These are phyloP conservation scores for Ctena decussata DNA, from an alignment of 2,888 invertebrate species.

Conservation along the genomic window DNA sequence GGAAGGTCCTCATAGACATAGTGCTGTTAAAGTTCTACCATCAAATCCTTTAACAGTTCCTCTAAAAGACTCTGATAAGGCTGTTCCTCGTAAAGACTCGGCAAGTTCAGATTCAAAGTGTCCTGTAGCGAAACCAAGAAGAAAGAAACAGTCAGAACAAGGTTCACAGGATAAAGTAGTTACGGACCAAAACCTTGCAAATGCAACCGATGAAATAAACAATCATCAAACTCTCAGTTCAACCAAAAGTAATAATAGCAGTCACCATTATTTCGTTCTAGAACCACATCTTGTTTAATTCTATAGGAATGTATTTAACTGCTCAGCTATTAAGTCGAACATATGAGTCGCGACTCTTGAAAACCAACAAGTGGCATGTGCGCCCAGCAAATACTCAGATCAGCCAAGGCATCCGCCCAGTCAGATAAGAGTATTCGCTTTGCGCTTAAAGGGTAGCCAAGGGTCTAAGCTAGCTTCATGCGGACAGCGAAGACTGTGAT, in stretches of 20 bases:
- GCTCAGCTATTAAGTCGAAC: no score
- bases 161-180: background rate
- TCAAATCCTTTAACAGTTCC: constrained; percentile 32
- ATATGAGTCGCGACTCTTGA: no score
- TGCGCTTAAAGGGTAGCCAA: no score
- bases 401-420: no score
- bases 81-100: no score
- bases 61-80: background rate
- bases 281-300: constrained; percentile 35
- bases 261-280: constrained; percentile 64
- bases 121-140: constrained; percentile 18
- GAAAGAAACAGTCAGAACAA: background rate
- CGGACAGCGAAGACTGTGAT: no score
- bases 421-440: no score
- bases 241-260: constrained; percentile 31
- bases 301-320: no score
- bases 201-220: background rate
- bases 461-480: no score
- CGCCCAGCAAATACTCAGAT: no score
- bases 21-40: constrained; percentile 42
- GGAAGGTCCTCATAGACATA: constrained; percentile 6
- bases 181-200: background rate
- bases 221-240: constrained; percentile 41
- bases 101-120: background rate
- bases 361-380: no score